Evolutionary conservation across 2,113 vertebrate genomes (phyloP).

Genomic region (Prunella fulvescens): DNA sequence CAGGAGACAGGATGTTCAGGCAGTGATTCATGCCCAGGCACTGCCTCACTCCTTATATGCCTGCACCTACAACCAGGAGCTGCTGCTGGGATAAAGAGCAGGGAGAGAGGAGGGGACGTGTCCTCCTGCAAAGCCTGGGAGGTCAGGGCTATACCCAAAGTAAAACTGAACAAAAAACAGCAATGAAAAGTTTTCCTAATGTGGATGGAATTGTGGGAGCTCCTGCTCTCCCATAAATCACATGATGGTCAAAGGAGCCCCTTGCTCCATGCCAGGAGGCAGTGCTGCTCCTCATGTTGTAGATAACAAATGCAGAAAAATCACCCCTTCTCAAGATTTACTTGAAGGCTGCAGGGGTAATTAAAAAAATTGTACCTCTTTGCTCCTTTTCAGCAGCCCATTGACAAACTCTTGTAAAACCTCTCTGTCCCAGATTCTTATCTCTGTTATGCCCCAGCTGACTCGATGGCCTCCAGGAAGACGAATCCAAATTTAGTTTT

Average conservation of each 20-base stretch:
- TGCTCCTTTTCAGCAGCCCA: background rate
- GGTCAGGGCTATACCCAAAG: background rate
- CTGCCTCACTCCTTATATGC: background rate
- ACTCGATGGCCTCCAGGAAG: background rate
- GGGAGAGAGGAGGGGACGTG: background rate
- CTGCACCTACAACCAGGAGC: background rate
- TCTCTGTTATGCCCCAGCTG: background rate
- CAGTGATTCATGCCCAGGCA: background rate
- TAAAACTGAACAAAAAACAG: background rate
- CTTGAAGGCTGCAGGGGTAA: background rate
- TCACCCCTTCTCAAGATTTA: background rate
- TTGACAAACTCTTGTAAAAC: background rate
- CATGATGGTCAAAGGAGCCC: background rate
- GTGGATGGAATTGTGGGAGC: background rate
- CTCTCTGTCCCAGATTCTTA: background rate
- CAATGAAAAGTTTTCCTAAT: background rate
- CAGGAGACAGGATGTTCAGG: background rate
- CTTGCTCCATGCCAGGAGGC: background rate
- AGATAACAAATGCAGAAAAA: background rate
- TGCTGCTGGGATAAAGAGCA: background rate
- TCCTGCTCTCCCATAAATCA: background rate
- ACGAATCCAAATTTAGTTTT: background rate
- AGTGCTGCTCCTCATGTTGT: background rate
- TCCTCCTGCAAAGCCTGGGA: background rate
- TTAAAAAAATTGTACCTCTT: background rate